phyloP scores from a whole-genome alignment of 2,797 vertebrate genomes.

The Acanthis flammea region DNA sequence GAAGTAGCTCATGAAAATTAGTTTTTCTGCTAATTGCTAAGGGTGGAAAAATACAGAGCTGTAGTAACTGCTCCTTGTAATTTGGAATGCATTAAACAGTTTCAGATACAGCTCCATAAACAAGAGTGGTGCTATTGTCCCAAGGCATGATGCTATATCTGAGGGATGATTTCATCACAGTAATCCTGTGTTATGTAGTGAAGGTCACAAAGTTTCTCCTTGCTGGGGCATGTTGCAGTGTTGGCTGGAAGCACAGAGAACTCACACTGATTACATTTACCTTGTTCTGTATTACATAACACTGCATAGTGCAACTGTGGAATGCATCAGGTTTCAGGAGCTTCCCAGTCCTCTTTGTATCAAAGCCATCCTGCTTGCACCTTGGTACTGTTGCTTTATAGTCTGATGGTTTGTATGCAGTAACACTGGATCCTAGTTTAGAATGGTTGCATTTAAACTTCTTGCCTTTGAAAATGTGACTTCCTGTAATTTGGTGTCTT shows the following conservation, averaged over 20 bases:
- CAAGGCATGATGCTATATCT: background rate
- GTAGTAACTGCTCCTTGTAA: background rate
- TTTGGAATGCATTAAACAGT: background rate
- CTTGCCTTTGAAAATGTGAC: background rate
- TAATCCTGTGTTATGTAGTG: fast-evolving
- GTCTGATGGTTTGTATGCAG: background rate
- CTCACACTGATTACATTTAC: background rate
- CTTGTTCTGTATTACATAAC: background rate
- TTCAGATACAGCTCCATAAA: background rate
- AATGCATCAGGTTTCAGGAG: background rate
- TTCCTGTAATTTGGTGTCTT: slow-evolving; percentile 72
- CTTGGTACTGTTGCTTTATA: background rate
- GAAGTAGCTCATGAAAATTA: background rate
- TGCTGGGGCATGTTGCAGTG: background rate
- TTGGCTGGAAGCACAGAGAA: background rate
- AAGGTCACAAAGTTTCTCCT: background rate
- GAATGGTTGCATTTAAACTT: background rate
- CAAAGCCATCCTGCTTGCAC: background rate
- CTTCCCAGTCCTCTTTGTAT: background rate
- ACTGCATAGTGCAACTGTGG: background rate
- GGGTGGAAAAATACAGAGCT: background rate
- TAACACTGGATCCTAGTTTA: background rate
- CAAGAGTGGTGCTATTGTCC: background rate
- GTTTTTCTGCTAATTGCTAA: background rate
- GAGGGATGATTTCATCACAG: background rate